phyloP scores from a whole-genome alignment of 30 jellyfish, hydroid and myxozoan species.

The Haliclystus octoradiatus region DNA sequence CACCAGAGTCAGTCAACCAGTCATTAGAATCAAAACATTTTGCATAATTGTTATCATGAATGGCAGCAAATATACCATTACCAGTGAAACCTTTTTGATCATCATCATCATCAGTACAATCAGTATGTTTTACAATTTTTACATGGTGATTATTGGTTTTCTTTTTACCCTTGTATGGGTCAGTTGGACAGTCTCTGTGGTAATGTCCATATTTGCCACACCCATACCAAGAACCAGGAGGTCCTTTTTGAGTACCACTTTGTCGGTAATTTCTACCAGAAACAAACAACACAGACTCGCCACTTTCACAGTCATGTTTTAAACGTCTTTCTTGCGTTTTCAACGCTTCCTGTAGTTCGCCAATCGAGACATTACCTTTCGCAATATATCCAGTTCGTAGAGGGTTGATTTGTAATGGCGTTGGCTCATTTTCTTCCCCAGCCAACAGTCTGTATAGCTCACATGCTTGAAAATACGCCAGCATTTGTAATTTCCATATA shows the following conservation, averaged over 20 bases:
- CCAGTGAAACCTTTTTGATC: too few relatives aligned
- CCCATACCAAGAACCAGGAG: constrained; percentile 29
- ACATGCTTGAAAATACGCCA: constrained; percentile 11
- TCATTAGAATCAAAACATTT: too few relatives aligned
- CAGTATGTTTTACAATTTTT: too few relatives aligned
- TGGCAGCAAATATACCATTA: too few relatives aligned
- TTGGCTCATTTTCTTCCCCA: too few relatives aligned
- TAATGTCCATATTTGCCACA: too few relatives aligned
- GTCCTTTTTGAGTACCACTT: not conserved
- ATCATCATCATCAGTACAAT: constrained; percentile 20
- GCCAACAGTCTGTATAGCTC: too few relatives aligned
- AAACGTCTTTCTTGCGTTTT: not conserved
- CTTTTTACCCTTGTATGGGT: constrained; percentile 1
- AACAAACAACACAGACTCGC: too few relatives aligned
- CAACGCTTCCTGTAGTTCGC: not conserved
- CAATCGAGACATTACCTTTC: constrained; percentile 1
- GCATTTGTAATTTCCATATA: constrained; percentile 1
- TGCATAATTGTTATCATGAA: too few relatives aligned
- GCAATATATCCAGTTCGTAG: constrained; percentile 1
- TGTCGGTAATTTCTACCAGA: too few relatives aligned
- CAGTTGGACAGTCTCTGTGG: constrained; percentile 26
- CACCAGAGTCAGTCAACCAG: too few relatives aligned
- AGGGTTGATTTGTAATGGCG: not conserved
- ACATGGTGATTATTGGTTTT: constrained; percentile 7
- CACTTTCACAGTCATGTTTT: too few relatives aligned